Evolutionary conservation across 2,888 invertebrate genomes (phyloP).

Genomic region (Agrochola lota): DNA sequence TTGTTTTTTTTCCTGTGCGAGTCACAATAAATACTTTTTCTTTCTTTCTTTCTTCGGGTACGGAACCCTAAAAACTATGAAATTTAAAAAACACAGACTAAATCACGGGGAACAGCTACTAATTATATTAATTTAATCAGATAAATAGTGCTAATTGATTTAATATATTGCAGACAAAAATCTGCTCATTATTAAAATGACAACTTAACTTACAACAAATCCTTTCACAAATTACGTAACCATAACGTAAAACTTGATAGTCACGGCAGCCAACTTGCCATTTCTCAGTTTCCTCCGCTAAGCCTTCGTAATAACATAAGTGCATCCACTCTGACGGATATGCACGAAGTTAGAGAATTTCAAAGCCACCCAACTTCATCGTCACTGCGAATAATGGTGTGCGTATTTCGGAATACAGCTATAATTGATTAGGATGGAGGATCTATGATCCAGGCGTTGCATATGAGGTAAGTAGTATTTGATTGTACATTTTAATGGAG

Average conservation of each 20-base stretch:
- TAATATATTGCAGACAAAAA: neutral
- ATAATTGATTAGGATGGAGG: constrained; percentile 40
- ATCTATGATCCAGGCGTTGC: neutral
- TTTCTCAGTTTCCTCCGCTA: constrained; percentile 63
- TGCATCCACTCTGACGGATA: constrained; percentile 65
- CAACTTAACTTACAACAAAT: constrained; percentile 9
- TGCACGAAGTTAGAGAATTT: constrained; percentile 66
- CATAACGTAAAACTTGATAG: constrained; percentile 29
- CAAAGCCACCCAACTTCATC: constrained; percentile 68
- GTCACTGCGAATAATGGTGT: constrained; percentile 49
- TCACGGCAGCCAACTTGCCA: constrained; percentile 58
- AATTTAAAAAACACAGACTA: no score
- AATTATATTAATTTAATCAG: neutral
- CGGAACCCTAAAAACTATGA: no score
- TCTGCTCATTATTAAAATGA: no score
- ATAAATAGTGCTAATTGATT: neutral
- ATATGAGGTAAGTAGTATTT: no score
- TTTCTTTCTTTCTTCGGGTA: no score
- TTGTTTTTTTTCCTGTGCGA: no score
- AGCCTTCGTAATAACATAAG: constrained; percentile 72
- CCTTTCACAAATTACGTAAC: constrained; percentile 11
- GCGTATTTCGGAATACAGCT: constrained; percentile 32
- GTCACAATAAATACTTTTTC: no score
- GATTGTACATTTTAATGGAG: no score
- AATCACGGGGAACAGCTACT: no score